Conservation (phyloP, 2,888 invertebrate species). For the Pristionchus entomophagus region DNA sequence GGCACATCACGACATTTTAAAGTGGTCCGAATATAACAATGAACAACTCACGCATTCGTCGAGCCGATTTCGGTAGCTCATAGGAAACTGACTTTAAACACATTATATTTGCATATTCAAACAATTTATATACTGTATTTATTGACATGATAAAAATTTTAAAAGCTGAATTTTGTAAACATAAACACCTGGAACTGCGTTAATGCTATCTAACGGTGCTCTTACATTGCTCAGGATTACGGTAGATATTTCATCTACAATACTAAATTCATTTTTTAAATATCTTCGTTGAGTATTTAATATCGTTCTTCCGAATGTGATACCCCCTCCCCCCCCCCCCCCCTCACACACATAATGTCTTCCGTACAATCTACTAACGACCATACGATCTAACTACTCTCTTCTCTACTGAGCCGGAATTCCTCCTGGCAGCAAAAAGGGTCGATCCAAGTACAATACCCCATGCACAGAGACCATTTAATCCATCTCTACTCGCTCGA, state of each 20-base stretch:
- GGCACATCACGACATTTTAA: constrained; percentile 25
- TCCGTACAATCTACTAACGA: background rate
- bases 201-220: too few species aligned
- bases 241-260: background rate
- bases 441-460: constrained; percentile 12
- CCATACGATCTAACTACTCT: background rate
- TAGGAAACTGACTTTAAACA: background rate
- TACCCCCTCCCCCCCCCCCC: too few species aligned
- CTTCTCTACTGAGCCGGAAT: constrained; percentile 11
- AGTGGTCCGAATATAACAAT: too few species aligned
- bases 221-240: background rate
- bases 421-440: constrained; percentile 10
- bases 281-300: background rate
- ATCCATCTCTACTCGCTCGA: background rate
- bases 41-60: too few species aligned
- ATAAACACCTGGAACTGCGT: too few species aligned
- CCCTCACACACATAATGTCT: too few species aligned
- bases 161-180: background rate
- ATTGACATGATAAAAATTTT: background rate
- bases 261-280: background rate
- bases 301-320: background rate
- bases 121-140: background rate
- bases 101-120: background rate
- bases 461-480: background rate
- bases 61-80: too few species aligned